Conservation (phyloP, 2,888 invertebrate species). For the Drosophila quinaria region DNA sequence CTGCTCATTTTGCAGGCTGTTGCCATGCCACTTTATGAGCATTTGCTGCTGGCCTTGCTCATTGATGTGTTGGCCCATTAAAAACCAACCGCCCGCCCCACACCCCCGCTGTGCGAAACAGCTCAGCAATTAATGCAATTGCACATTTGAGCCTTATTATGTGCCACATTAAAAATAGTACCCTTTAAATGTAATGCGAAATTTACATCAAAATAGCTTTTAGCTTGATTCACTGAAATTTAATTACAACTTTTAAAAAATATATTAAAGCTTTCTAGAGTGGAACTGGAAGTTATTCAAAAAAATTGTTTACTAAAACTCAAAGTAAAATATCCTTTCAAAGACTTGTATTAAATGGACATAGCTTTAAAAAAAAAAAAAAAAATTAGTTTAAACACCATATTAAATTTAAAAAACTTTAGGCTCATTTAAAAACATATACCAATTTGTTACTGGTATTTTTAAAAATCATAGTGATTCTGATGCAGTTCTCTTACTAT, state of each 20-base stretch:
- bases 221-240: constrained; percentile 4
- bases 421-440: too few species aligned
- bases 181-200: not conserved
- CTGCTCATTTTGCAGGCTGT: constrained; percentile 30
- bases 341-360: not conserved
- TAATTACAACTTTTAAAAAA: not conserved
- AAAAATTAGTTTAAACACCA: too few species aligned
- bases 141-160: constrained; percentile 71
- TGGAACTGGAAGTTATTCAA: not conserved
- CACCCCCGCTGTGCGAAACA: constrained; percentile 35
- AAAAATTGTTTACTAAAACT: not conserved
- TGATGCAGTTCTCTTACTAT: not conserved
- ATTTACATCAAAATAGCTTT: constrained; percentile 4
- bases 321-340: too few species aligned
- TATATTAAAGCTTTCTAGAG: not conserved
- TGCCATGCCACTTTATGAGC: constrained; percentile 51
- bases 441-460: too few species aligned
- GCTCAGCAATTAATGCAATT: constrained; percentile 61
- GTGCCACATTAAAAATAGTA: constrained; percentile 15
- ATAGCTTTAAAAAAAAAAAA: too few species aligned
- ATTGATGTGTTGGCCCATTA: constrained; percentile 65
- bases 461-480: not conserved
- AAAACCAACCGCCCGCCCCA: constrained; percentile 25
- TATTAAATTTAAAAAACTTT: too few species aligned
- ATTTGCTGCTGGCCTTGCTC: constrained; percentile 44